Evolutionary conservation across 2,797 vertebrate genomes (phyloP).

Genomic region (Chelonia mydas): DNA sequence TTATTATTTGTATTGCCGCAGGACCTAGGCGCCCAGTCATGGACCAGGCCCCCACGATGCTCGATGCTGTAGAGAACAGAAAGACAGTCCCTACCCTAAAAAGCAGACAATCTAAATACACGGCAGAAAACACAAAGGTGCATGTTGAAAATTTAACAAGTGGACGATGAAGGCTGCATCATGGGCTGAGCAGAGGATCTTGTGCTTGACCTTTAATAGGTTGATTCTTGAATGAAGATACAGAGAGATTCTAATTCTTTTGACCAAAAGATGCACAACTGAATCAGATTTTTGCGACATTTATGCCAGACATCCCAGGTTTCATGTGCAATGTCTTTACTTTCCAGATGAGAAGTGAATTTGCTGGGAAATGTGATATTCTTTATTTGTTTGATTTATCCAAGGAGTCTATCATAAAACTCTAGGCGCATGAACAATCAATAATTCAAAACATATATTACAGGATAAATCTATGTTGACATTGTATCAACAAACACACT

Average conservation of each 20-base stretch:
- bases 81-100: background rate
- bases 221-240: background rate
- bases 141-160: background rate
- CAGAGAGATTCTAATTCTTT: background rate
- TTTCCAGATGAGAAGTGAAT: background rate
- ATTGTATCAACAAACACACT: fast-evolving
- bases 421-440: background rate
- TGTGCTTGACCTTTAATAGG: background rate
- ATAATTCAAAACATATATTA: background rate
- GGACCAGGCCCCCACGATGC: background rate
- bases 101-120: background rate
- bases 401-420: background rate
- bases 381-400: background rate
- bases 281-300: fast-evolving
- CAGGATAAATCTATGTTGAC: background rate
- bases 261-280: background rate
- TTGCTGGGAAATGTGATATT: background rate
- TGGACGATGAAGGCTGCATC: background rate
- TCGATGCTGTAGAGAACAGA: background rate
- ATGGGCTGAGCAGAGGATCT: background rate
- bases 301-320: background rate
- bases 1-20: background rate
- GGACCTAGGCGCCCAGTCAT: background rate
- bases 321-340: fast-evolving
- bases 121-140: background rate